Percentiles rank a stretch among this genome's conserved stretches.
Conservation (phyloP, 2,797 vertebrate species). For the Artibeus lituratus region DNA sequence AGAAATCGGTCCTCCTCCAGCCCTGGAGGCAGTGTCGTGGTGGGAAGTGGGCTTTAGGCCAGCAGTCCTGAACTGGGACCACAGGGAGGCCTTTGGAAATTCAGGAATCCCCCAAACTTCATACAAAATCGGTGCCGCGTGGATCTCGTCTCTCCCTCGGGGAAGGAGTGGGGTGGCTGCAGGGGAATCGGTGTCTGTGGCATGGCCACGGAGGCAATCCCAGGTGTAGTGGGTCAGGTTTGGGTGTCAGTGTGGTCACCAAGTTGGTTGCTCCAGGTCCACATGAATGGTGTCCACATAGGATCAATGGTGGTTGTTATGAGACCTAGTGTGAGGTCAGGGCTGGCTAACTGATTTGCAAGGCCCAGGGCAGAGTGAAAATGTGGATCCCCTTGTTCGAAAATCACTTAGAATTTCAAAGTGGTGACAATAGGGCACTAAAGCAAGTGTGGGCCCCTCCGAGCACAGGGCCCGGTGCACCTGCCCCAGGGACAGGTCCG, state of each 20-base stretch:
- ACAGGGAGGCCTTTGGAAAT: background rate
- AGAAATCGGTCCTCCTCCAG: background rate
- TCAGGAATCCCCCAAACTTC: background rate
- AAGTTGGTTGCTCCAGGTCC: too few relatives aligned
- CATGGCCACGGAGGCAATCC: background rate
- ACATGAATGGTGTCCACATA: background rate
- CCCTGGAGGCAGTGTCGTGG: background rate
- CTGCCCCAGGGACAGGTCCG: background rate
- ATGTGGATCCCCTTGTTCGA: background rate
- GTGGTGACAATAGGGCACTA: background rate
- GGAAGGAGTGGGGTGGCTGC: background rate
- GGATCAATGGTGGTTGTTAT: background rate
- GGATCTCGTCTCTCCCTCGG: background rate
- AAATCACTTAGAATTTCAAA: background rate
- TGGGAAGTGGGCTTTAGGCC: background rate
- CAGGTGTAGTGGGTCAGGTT: too few relatives aligned
- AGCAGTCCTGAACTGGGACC: background rate
- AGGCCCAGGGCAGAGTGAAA: background rate
- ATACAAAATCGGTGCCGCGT: background rate
- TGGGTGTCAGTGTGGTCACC: background rate
- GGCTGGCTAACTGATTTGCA: background rate
- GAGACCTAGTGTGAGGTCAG: background rate
- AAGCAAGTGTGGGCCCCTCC: background rate
- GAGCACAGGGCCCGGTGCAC: background rate
- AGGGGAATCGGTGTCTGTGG: background rate